Evolutionary conservation across 2,888 invertebrate genomes (phyloP).

Genomic region (Lysandra coridon): DNA sequence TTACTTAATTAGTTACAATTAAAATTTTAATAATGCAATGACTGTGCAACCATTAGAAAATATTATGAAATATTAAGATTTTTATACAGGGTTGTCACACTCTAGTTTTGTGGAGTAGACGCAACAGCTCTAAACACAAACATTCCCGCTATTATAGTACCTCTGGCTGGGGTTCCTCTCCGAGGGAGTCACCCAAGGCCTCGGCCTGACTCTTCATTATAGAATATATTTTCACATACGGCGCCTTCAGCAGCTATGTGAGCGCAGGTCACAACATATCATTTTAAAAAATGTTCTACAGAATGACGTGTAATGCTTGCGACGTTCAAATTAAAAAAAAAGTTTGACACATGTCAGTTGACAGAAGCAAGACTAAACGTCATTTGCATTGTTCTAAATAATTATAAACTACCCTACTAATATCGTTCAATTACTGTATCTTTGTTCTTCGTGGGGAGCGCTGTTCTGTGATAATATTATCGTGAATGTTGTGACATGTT

Average conservation of each 20-base stretch:
- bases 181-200: slow-evolving; percentile 78
- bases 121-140: slow-evolving; percentile 31
- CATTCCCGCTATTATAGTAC: slow-evolving; percentile 48
- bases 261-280: slow-evolving; percentile 44
- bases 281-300: slow-evolving; percentile 22
- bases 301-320: slow-evolving; percentile 17
- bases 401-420: not conserved
- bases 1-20: not conserved
- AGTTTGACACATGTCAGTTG: slow-evolving; percentile 4
- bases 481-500: slow-evolving; percentile 1
- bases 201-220: slow-evolving; percentile 95
- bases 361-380: slow-evolving; percentile 1
- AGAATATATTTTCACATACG: slow-evolving; percentile 97
- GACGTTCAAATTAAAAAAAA: not conserved
- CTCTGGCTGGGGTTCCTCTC: slow-evolving; percentile 76
- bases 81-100: slow-evolving; percentile 21
- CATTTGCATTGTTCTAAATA: not conserved
- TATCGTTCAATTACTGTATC: not conserved
- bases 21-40: not conserved
- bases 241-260: slow-evolving; percentile 95
- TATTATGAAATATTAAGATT: not conserved
- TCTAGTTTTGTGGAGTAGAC: not conserved
- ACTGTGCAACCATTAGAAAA: not conserved
- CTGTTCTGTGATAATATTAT: not conserved
- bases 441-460: not conserved